Evolutionary conservation across 1,140 invertebrate species (phyloP), one percentile per base, ranked within the genome.

Genomic region (Cydia fagiglandana): DNA sequence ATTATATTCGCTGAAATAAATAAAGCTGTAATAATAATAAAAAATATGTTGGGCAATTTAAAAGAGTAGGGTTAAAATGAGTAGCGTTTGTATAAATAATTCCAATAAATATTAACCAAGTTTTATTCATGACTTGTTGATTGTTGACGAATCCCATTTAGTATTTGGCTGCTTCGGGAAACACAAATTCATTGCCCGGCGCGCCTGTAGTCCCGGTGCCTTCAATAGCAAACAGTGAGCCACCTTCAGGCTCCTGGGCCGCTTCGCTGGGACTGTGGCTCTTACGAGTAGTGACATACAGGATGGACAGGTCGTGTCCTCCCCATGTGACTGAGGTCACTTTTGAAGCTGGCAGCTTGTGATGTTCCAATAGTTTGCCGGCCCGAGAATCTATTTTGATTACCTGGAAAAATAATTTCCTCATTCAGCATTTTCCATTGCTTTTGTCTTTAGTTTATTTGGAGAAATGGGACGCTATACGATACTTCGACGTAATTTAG

Each of bases 261-360:
- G 84, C 74, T 73, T 91, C 84, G 2, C 81, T 77, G 2, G 83
- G 64, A 5, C 83, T 84, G 0, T 91, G 76, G 6, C 83, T 86
- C 17, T 78, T 88, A 5, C 95, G 95, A 0, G 95, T 96, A 0
- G 97, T 98, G 0, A 97, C 96, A 82, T 95, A 98, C 0, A 98
- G 90, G 74, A 96, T 95, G 77, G 97, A 95, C 70, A 97, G 90
- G 83, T 97, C 95, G 4, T 94, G 94, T 2, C 97, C 97, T 20
- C 97, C 97, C 90, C 96, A 98, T 80, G 95, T 95, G 0, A 96
- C 95, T 1, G 97, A 97, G 0, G 97, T 98, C 4, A 97, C 95
- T 84, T 96, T 94, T 75, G 92, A 93, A 2, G 94, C 95, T 24
- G 96, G 96, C 45, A 97, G 87, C n/a, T 85, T 91, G 75, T 93